Conservation (phyloP, 2,797 vertebrate genomes). For the Lepilemur septentrionalis region DNA sequence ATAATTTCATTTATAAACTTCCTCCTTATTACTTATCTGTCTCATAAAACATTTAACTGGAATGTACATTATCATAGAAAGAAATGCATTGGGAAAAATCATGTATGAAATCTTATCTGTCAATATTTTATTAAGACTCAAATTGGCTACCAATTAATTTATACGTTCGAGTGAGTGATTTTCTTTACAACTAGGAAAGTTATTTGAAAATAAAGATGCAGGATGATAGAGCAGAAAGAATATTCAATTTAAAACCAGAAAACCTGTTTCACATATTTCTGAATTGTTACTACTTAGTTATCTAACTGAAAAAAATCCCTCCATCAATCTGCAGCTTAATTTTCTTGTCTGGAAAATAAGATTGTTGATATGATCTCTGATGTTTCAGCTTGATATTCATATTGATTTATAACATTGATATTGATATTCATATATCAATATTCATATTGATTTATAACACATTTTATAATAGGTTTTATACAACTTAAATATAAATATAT, state of each 20-base stretch:
- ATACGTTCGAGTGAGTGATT: slow-evolving; percentile 3
- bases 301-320: not conserved
- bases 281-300: not conserved
- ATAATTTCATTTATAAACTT: slow-evolving; percentile 73
- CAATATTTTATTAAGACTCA: not conserved
- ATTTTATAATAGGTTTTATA: slow-evolving; percentile 9
- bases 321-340: not conserved
- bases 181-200: slow-evolving; percentile 14
- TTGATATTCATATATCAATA: not conserved
- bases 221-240: not conserved
- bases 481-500: slow-evolving; percentile 22
- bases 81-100: slow-evolving; percentile 32
- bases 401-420: not conserved
- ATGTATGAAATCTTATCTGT: slow-evolving; percentile 12
- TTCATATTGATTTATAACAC: not conserved
- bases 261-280: not conserved
- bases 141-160: slow-evolving; percentile 4
- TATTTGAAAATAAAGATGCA: slow-evolving; percentile 23
- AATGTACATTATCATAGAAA: slow-evolving; percentile 57
- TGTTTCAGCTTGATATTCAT: not conserved
- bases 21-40: slow-evolving; percentile 64
- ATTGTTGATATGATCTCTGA: not conserved
- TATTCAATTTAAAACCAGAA: slow-evolving; percentile 21
- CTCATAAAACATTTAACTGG: slow-evolving; percentile 71
- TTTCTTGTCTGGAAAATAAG: not conserved